These are phyloP conservation scores for Seriola quinqueradiata DNA, from an alignment of 2,113 vertebrate genomes.

Conservation along the genomic window DNA sequence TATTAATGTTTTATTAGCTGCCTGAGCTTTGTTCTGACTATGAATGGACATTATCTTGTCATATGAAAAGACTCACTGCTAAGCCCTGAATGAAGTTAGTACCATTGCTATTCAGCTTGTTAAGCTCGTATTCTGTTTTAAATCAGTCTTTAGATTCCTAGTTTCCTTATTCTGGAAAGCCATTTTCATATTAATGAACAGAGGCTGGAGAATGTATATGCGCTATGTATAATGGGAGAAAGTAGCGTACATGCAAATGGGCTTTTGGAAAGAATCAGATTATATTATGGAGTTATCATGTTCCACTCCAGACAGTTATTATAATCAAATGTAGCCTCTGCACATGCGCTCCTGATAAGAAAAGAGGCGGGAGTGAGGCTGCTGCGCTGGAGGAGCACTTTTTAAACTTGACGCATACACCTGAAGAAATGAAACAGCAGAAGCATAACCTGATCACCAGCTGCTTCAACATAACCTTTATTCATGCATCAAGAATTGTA, in stretches of 20 bases:
- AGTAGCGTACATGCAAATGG: slow-evolving; percentile 37
- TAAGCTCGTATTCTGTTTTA: slow-evolving; percentile 49
- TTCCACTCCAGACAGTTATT: slow-evolving; percentile 15
- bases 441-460: slow-evolving; percentile 4
- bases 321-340: slow-evolving; percentile 40
- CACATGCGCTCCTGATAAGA: slow-evolving; percentile 17
- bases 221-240: slow-evolving; percentile 3
- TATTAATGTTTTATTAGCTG: slow-evolving; percentile 76
- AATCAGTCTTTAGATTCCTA: slow-evolving; percentile 53
- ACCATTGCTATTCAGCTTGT: slow-evolving; percentile 62
- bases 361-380: not conserved
- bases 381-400: slow-evolving; percentile 11
- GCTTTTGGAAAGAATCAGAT: slow-evolving; percentile 49
- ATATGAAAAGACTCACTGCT: slow-evolving; percentile 51
- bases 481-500: slow-evolving; percentile 39
- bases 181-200: slow-evolving; percentile 62
- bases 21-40: slow-evolving; percentile 59
- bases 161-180: slow-evolving; percentile 44
- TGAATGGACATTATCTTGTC: slow-evolving; percentile 63
- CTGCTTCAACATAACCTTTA: slow-evolving; percentile 30
- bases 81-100: slow-evolving; percentile 58
- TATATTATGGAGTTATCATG: slow-evolving; percentile 35
- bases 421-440: slow-evolving; percentile 16
- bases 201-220: slow-evolving; percentile 28
- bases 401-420: slow-evolving; percentile 21